Base-by-base conservation (phyloP, 2,797 vertebrate species). In the Xerus rutilus region DNA sequence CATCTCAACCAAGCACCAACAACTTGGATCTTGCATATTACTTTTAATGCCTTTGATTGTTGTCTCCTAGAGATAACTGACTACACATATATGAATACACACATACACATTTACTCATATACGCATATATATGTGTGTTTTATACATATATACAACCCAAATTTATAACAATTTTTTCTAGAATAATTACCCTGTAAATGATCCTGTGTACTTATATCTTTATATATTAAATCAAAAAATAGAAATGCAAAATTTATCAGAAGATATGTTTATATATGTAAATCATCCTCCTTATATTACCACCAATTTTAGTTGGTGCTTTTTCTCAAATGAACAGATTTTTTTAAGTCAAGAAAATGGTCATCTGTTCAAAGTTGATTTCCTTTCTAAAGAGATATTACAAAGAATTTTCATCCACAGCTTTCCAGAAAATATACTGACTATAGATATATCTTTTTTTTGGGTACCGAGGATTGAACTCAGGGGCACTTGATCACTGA, bases 321-420 rank as follows among this genome's bases (percentile, higher is more conserved):
- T 93, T 86, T 84, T 45, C 28, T 93, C 43, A 85, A 94, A 82
- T 12, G 11, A 89, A 82, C 65, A 18, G 7, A 35, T 69, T 69
- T 76, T 73, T 86, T 69, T 95, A 30, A 45, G 47, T 45, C 1
- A 72, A 83, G 11, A 81, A 85, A 78, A 73, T 54, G 5, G 18
- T 67, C 93, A 96, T 97, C 81, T 98, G 88, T 88, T 96, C 93
- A 72, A 94, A 90, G n/a, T 9, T 98, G 92, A 97, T 95, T 86
- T 97, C 98, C 94, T 86, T 83, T 85, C 43, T 81, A 73, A 96
- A 62, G 43, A 96, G 93, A 84, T 86, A 64, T 93, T 96, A 93
- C 28, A 79, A 47, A 91, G 47, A 97, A 45, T 54, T 62, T 74
- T 62, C 62, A 43, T 47, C 30, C 91, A 70, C 73, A 93, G 49